These are phyloP conservation scores for Phortica variegata DNA, from an alignment of 1,140 invertebrate species.

Conservation along the genomic window DNA sequence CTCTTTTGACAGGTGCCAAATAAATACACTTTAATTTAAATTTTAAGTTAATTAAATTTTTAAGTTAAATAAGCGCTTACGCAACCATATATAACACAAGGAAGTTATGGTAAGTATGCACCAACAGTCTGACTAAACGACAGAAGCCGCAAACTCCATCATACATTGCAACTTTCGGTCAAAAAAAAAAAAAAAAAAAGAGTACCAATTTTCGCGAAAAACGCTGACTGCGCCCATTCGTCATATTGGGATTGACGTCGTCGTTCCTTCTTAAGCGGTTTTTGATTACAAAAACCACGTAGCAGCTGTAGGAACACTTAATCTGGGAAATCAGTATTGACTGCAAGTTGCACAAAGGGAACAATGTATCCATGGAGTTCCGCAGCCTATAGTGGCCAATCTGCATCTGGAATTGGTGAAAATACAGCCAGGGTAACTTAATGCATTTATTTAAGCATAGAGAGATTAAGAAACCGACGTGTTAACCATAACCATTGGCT, in stretches of 20 bases:
- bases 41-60: neutral
- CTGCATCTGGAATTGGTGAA: slow-evolving; percentile 15
- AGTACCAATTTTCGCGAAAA: no score
- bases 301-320: no score
- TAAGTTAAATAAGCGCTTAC: neutral
- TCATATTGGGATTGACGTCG: slow-evolving; percentile 14
- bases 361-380: slow-evolving; percentile 47
- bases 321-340: slow-evolving; percentile 14
- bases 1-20: neutral
- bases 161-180: slow-evolving; percentile 1
- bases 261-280: slow-evolving; percentile 15
- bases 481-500: slow-evolving; percentile 7
- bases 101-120: slow-evolving; percentile 39
- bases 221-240: slow-evolving; percentile 24
- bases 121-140: slow-evolving; percentile 13
- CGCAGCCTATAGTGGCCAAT: slow-evolving; percentile 38
- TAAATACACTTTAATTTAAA: neutral
- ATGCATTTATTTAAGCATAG: no score
- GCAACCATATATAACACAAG: no score
- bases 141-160: slow-evolving; percentile 18
- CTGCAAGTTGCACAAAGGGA: slow-evolving; percentile 14
- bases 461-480: slow-evolving; percentile 34
- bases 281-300: no score
- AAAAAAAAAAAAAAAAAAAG: slow-evolving; percentile 11
- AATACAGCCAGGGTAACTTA: slow-evolving; percentile 29